These are phyloP conservation scores for Thecophora atra DNA, from an alignment of 2,888 invertebrate species.

Conservation along the genomic window DNA sequence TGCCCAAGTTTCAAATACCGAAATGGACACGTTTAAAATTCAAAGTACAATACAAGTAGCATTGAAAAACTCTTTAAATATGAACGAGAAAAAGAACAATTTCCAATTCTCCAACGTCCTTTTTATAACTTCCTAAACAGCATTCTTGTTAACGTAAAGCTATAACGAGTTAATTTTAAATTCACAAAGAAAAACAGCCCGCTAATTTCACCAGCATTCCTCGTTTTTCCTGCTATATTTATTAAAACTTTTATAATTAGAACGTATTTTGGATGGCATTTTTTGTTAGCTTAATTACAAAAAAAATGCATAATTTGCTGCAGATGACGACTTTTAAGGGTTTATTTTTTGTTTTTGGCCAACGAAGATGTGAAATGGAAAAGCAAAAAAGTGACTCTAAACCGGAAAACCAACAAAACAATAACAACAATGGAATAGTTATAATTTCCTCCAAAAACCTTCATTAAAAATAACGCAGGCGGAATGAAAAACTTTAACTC, in stretches of 20 bases:
- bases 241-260: conserved; percentile 25
- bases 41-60: no score
- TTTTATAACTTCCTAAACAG: no score
- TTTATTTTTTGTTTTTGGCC: not conserved
- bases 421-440: not conserved
- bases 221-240: not conserved
- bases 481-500: not conserved
- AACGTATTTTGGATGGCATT: not conserved
- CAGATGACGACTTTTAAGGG: conserved; percentile 11
- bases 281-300: conserved; percentile 28
- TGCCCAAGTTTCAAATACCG: no score
- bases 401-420: not conserved
- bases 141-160: no score
- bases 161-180: no score
- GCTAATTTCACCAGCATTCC: not conserved
- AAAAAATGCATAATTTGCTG: conserved; percentile 21
- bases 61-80: no score
- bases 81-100: no score
- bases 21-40: no score
- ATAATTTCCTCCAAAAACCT: not conserved
- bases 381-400: not conserved
- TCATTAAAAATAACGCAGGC: not conserved
- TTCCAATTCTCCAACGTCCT: no score
- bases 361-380: not conserved
- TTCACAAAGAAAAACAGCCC: not conserved